Percentiles rank a stretch among this genome's conserved stretches.
These are phyloP conservation scores for Tanaodytes sp. DNA, from an alignment of 2,888 invertebrate species.

Conservation along the genomic window DNA sequence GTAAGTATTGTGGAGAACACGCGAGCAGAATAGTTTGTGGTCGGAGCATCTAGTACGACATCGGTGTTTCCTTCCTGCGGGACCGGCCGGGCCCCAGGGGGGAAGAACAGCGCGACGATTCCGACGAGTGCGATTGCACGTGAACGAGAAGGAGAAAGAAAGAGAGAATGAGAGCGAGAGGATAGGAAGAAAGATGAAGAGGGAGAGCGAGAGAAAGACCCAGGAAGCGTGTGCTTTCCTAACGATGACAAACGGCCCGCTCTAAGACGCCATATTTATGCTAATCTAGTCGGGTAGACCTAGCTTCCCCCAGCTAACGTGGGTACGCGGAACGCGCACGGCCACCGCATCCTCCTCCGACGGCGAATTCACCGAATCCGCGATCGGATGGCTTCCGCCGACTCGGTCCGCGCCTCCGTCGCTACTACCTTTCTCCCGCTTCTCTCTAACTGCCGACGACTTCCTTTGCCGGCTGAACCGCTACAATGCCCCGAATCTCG, in stretches of 20 bases:
- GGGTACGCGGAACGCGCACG: constrained; percentile 52
- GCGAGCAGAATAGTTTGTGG: constrained; percentile 47
- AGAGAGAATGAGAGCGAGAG: too few species aligned
- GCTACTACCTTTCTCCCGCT: constrained; percentile 43
- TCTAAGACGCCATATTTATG: constrained; percentile 73
- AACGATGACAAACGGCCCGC: constrained; percentile 72
- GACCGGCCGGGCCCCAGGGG: constrained; percentile 56
- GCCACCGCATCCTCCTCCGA: constrained; percentile 49
- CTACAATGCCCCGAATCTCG: constrained; percentile 67
- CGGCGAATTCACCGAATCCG: constrained; percentile 52
- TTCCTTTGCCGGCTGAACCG: constrained; percentile 56
- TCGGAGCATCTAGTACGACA: constrained; percentile 62
- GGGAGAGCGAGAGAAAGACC: too few species aligned
- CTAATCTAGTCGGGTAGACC: constrained; percentile 68
- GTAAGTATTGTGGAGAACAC: constrained; percentile 51
- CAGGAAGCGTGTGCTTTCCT: constrained; percentile 74
- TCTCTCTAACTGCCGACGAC: constrained; percentile 52
- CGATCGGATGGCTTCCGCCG: constrained; percentile 54
- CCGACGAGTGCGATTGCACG: constrained; percentile 67
- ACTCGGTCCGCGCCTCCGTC: constrained; percentile 17
- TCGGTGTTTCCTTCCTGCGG: constrained; percentile 69
- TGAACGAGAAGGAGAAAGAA: too few species aligned
- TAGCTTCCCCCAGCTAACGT: constrained; percentile 53
- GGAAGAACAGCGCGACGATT: constrained; percentile 67
- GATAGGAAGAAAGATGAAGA: too few species aligned